Evolutionary conservation across 2,797 vertebrate genomes (phyloP), one percentile per base, ranked within the genome.

Genomic region (Melanotaenia nigrans): DNA sequence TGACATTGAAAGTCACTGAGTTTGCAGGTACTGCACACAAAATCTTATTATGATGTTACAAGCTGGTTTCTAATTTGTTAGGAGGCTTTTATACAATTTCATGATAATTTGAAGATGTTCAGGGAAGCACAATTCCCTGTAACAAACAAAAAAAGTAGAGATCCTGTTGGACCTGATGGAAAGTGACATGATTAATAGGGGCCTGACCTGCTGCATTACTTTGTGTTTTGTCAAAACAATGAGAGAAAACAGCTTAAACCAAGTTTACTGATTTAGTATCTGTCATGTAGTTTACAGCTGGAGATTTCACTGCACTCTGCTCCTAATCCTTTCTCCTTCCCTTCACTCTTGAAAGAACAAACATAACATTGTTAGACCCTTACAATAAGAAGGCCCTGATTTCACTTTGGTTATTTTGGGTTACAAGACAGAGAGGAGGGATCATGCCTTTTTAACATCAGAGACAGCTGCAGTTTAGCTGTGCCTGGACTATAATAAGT

Each of bases 211-310:
- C 20, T 18, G 57, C 62, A 71, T 22, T 53, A 12, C 59, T 77
- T 65, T 63, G 62, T 80, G 83, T 89, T 79, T 59, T 7, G 65
- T 35, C 64, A 57, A 80, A 78, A 25, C 79, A 64, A 24, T 68
- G 55, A 66, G 60, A 65, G 61, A 80, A 51, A 70, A n/a, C 55
- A 66, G 69, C 84, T 77, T 67, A 69, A 81, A 74, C 68, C 40
- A 30, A 36, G 78, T 84, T 90, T 86, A 83, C 74, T 65, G 73
- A 81, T 75, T 72, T 51, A 25, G 68, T 71, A 65, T 82, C 78
- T 88, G 87, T 87, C 90, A 72, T 59, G 76, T 79, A 90, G 90
- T 88, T 91, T 86, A 88, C 72, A 84, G 81, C 68, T 1, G 42
- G 78, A 77, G 79, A 75, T 92, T 83, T 89, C 73, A 45, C 74